Evolutionary conservation across 2,888 invertebrate genomes (phyloP), one percentile per base, ranked within the genome.

Genomic region (Leptura quadrifasciata): DNA sequence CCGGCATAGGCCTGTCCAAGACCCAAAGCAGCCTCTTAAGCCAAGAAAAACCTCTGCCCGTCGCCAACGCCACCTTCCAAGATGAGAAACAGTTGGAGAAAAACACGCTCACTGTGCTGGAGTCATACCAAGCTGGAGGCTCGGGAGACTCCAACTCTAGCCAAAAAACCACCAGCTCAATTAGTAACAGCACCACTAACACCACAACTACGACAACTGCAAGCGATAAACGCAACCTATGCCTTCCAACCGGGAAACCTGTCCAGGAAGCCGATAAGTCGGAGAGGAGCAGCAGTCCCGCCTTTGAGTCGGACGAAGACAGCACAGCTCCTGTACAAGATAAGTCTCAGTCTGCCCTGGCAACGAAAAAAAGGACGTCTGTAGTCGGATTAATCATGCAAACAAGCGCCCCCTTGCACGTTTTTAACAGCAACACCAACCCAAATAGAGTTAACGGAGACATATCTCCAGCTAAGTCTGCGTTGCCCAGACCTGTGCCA

Each of bases 251-350:
- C 9, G 74, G 74, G 21, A 74, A 76, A 35, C 65, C 70, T 12
- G 65, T 35, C 81, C 80, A 79, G 90, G 90, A 80, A 87, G 85
- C 64, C 61, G 94, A 96, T 87, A 94, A 93, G 83, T 93, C 93
- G 5, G 96, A 96, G 84, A 91, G 97, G 57, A 97, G 97, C 0
- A 97, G 97, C 85, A 97, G 97, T 87, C 94, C 97, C 0, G 97
- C 97, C 0, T 98, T 98, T 87, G 98, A 98, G 84, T 98, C 98
- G 0, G 98, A 98, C 86, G 97, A 98, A 78, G 98, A 98, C 85
- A 95, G 95, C 78, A 93, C 86, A 88, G 52, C 90, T 8, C 74
- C 80, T 15, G 77, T 79, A 58, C 75, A 78, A 20, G 71, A 71
- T 52, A 71, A 76, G 60, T 70, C 21, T 0, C 74, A 65, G 15